Base-by-base conservation (phyloP, 2,888 invertebrate species). In the Nipponacmea schrenckii region DNA sequence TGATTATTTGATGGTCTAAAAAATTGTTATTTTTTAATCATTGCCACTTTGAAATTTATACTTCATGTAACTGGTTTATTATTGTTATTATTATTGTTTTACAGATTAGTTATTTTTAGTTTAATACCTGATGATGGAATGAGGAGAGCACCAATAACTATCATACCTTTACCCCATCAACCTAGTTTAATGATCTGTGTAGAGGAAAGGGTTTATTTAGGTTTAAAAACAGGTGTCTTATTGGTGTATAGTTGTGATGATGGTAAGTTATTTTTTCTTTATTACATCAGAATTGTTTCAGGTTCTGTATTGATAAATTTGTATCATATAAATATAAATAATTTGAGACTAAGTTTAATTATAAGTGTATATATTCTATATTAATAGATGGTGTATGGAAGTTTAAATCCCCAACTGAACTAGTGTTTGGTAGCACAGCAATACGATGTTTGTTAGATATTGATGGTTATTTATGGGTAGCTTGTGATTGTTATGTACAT, bases 131-230 rank as follows among this genome's bases (percentile, higher is more conserved):
- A 71, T 7, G 78, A 80, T 73, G 82, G 83, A 69, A 69, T 80
- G 39, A 70, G 69, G 5, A 70, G 78, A 2, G 64, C 79, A 26
- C 73, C 79, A 15, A 72, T 77, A 69, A 69, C 73, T 46, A 67
- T 77, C 45, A 46, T 77, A 56, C 45, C 74, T 65, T 70, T 80
- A 14, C 81, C 80, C 17, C 77, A 79, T 44, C 64, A 72, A 0
- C 92, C 95, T 56, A 92, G 93, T 62, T 93, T 94, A 78, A 94
- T 96, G 77, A 92, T 93, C 79, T 94, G 94, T 88, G 94, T 95
- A 87, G 94, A 94, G 85, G 95, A 95, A 89, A 93, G 93, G 68
- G 94, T 96, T 80, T 96, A 95, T 88, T 95, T 95, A n/a, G 95
- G 95, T 0, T 91, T 96, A 4, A 91, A 93, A 15, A 95, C 94